Evolutionary conservation across 2,888 invertebrate species (phyloP).

Genomic region (Halocaridina rubra): DNA sequence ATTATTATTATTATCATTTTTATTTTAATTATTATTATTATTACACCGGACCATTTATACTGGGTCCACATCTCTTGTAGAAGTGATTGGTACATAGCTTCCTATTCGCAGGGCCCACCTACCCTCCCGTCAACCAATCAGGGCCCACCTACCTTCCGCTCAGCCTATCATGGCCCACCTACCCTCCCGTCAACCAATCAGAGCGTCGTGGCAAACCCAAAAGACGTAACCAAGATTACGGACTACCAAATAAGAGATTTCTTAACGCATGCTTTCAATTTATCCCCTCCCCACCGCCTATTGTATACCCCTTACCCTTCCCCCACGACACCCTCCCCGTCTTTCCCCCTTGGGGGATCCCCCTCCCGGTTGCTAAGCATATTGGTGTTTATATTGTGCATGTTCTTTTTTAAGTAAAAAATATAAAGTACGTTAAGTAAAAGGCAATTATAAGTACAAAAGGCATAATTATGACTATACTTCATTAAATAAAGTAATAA

Average conservation of each 20-base stretch:
- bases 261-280: slow-evolving; percentile 33
- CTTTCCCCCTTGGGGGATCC: not conserved
- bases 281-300: not conserved
- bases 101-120: slow-evolving; percentile 47
- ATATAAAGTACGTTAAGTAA: too few species aligned
- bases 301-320: not conserved
- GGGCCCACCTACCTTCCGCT: slow-evolving; percentile 17
- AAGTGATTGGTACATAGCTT: slow-evolving; percentile 37
- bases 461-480: too few species aligned
- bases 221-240: slow-evolving; percentile 39
- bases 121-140: slow-evolving; percentile 31
- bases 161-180: slow-evolving; percentile 45
- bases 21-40: too few species aligned
- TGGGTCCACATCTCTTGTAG: too few species aligned
- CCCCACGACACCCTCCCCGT: not conserved
- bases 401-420: too few species aligned
- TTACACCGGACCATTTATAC: not conserved
- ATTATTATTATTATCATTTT: too few species aligned
- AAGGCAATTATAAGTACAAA: too few species aligned
- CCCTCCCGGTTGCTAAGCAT: too few species aligned
- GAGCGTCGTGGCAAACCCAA: slow-evolving; percentile 35
- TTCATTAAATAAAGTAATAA: too few species aligned
- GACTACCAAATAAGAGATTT: slow-evolving; percentile 46
- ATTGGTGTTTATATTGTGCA: too few species aligned
- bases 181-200: slow-evolving; percentile 37